Conservation (phyloP, 2,113 vertebrate species). For the Colinus virginianus region DNA sequence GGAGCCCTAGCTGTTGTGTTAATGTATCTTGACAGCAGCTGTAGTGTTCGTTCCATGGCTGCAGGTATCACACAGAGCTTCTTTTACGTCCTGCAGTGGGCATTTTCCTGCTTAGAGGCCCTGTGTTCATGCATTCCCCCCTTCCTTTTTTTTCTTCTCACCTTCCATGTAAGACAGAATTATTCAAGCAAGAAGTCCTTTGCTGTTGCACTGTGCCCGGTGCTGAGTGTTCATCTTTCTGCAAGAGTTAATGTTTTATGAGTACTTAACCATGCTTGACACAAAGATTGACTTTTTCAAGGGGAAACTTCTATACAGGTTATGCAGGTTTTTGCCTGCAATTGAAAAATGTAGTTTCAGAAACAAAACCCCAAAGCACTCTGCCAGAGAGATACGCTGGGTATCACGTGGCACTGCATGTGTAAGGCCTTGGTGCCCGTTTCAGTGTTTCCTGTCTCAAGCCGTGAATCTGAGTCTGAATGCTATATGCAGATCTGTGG, state of each 20-base stretch:
- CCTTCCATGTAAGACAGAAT: not conserved
- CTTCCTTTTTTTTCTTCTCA: not conserved
- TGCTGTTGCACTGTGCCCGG: not conserved
- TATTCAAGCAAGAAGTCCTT: not conserved
- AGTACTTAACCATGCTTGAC: not conserved
- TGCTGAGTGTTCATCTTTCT: not conserved
- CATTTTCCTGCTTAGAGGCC: not conserved
- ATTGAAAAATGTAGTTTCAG: not conserved
- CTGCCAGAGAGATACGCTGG: not conserved
- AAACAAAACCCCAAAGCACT: not conserved
- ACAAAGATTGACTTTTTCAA: not conserved
- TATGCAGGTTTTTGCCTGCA: not conserved
- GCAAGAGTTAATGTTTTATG: constrained; percentile 21
- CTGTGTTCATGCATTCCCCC: not conserved
- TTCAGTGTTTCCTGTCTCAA: not conserved
- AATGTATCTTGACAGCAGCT: not conserved
- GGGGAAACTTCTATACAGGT: not conserved
- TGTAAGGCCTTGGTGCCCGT: not conserved
- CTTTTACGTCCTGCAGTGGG: not conserved
- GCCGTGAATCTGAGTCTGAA: not conserved
- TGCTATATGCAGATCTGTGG: rapidly evolving
- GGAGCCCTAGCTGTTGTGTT: rapidly evolving
- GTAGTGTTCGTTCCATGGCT: not conserved
- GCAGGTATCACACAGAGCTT: not conserved
- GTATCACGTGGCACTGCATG: not conserved